Base-by-base conservation (phyloP, 2,797 vertebrate species). In the Notolepis coatsorum region DNA sequence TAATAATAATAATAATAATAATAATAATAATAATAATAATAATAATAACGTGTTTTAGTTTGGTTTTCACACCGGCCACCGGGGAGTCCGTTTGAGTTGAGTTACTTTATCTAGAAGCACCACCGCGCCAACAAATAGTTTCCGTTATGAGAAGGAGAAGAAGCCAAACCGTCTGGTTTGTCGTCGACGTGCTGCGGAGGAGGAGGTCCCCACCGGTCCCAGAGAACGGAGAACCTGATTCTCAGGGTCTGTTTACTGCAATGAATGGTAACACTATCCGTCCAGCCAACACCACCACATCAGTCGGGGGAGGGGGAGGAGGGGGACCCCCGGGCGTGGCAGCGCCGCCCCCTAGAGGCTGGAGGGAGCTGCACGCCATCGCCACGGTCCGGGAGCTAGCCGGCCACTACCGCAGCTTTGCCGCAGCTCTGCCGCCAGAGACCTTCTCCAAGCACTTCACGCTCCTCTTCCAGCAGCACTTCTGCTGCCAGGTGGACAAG, bases 241-340 rank as follows among this genome's bases (percentile, higher is more conserved):
- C 93, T 85, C 69, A 93, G 72, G 81, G 88, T 89, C 89, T 93
- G 91, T 89, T 92, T 94, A 94, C 93, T 93, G 92, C 95, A 93
- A 99, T 99, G 97, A 99, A 96, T 92, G 97, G 95, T 89, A 95
- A 96, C 88, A 85, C 94, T 91, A 90, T 96, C 91, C 93, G 97
- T 72, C 92, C 94, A 81, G 87, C 88, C 89, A 88, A 90, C 85
- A 91, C 82, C 81, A 70, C 90, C 80, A n/a, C n/a, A n/a, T 4
- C 63, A 54, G 30, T 42, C 20, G 30, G 18, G 17, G 42, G 17
- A 28, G 45, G 31, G 75, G 68, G 78, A 73, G 88, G 81, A 84
- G 48, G 48, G 7, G 86, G 82, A 67, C 82, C 80, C 74, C 79
- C 76, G 17, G 80, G 79, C 31, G 76, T 86, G 61, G 81, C 77